These are phyloP conservation scores for Notiomystis cincta DNA, from an alignment of 2,113 vertebrate genomes.

Conservation along the genomic window DNA sequence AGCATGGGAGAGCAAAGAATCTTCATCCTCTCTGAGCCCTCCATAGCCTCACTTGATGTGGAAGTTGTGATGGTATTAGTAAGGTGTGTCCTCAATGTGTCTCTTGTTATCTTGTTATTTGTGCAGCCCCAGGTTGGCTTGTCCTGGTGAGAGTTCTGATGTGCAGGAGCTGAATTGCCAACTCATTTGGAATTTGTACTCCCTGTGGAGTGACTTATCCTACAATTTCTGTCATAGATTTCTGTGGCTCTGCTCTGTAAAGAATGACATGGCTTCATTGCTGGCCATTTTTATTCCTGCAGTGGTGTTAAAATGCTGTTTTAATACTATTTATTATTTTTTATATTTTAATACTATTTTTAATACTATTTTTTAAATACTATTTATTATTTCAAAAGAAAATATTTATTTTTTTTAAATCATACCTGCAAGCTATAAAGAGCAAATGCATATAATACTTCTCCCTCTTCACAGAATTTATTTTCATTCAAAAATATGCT, in stretches of 20 bases:
- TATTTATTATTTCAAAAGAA: neutral
- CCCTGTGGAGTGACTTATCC: neutral
- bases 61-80: neutral
- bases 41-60: neutral
- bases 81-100: neutral
- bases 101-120: neutral
- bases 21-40: neutral
- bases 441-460: neutral
- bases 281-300: neutral
- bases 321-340: neutral
- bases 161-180: neutral
- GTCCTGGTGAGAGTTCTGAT: neutral
- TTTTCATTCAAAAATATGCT: neutral
- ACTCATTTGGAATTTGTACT: neutral
- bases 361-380: neutral
- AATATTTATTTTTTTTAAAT: too few relatives aligned
- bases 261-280: rapidly evolving
- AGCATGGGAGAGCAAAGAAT: neutral
- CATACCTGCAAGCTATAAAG: neutral
- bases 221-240: neutral
- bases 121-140: neutral
- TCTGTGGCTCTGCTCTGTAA: neutral
- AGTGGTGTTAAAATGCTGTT: neutral
- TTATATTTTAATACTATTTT: neutral
- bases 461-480: neutral